Base-by-base conservation (phyloP, 2,888 invertebrate genomes). In the Chrysodeixis includens region DNA sequence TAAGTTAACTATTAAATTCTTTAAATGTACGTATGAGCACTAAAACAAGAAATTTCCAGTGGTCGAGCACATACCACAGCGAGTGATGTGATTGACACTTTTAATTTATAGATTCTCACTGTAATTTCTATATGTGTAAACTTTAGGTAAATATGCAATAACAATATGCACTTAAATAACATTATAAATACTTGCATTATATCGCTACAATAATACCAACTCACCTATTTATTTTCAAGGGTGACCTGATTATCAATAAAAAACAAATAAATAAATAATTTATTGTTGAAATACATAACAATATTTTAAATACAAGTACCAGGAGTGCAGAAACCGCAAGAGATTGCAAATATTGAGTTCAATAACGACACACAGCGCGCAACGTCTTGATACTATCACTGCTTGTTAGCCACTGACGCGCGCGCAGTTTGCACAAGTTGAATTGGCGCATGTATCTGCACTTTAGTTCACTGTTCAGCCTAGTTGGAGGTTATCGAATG, bases 381-480 rank as follows among this genome's bases (percentile, higher is more conserved):
- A 70, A 85, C 87, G 85, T 88, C 87, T 90, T 87, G 87, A 89
- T 87, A 82, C 79, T 86, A 83, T 83, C 72, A 40, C 44, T 55
- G 64, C 59, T 69, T 62, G 44, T 55, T 57, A 49, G 26, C 40
- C 83, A 85, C 86, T 76, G 59, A 56, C 32, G 54, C 49, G 35
- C 61, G 51, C 56, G 49, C 62, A 51, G 35, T 58, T 49, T 55
- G 56, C 56, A 40, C 49, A 30, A 76, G 9, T 57, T 64, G 30
- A 61, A 49, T 49, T 59, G 49, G 46, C 32, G 53, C 53, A 35
- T 52, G 56, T 40, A n/a, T 40, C 14, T 40, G 40, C 40, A n/a
- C 14, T 12, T 35, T 35, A 35, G 35, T 35, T 35, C 35, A 35
- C 59, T 73, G 68, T 64, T 65, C 56, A 68, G 60, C 52, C 64